phyloP scores from a whole-genome alignment of 1,140 invertebrate genomes.

The Bombus soroeensis region DNA sequence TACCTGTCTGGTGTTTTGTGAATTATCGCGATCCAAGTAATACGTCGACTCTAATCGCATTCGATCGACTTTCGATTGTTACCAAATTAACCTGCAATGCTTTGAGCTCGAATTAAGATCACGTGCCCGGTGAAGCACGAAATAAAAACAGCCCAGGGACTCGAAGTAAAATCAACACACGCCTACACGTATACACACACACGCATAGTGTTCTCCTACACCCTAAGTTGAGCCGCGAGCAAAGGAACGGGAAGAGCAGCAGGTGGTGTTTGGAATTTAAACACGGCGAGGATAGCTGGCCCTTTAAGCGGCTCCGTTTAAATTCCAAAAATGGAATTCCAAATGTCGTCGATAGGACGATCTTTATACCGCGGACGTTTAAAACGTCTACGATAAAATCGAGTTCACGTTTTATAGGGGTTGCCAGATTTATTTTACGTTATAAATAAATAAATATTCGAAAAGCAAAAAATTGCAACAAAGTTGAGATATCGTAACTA shows the following conservation, averaged over 20 bases:
- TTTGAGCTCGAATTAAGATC: conserved; percentile 57
- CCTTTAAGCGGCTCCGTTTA: conserved; percentile 5
- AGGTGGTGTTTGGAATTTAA: conserved; percentile 55
- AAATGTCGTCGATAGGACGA: not conserved
- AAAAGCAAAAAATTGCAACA: not conserved
- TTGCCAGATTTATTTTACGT: too few relatives aligned
- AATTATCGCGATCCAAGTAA: conserved; percentile 15
- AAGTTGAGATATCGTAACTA: not conserved
- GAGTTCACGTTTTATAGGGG: too few relatives aligned
- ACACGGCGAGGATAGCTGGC: not conserved
- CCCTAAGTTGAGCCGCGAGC: not conserved
- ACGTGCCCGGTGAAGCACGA: conserved; percentile 47
- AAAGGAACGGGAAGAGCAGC: conserved; percentile 52
- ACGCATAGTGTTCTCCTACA: not conserved
- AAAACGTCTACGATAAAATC: too few relatives aligned
- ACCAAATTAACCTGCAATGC: conserved; percentile 53
- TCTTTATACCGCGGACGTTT: not conserved
- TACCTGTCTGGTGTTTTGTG: conserved; percentile 35
- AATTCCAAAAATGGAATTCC: conserved; percentile 7
- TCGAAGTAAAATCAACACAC: conserved; percentile 41
- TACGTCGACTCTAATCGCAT: conserved; percentile 15
- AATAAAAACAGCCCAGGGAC: conserved; percentile 56
- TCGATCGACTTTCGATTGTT: conserved; percentile 59
- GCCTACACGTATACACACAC: not conserved
- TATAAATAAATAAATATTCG: not conserved